These are phyloP conservation scores for Tadarida brasiliensis DNA, from an alignment of 2,797 vertebrate species.

Conservation along the genomic window DNA sequence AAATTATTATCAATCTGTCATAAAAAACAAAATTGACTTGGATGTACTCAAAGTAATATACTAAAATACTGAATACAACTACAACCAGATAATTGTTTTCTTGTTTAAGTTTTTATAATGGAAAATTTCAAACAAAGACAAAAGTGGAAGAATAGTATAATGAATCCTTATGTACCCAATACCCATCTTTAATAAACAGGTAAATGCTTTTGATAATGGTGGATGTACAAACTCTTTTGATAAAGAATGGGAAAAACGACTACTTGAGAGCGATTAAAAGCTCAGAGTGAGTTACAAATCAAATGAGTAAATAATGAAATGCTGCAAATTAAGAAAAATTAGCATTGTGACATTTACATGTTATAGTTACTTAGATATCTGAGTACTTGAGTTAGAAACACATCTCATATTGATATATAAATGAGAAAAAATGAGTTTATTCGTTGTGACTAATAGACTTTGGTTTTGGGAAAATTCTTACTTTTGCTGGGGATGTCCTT, in stretches of 20 bases:
- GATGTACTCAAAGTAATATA: background rate
- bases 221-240: background rate
- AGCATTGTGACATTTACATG: background rate
- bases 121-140: constrained; percentile 31
- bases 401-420: background rate
- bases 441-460: constrained; percentile 30
- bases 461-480: background rate
- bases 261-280: background rate
- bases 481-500: background rate
- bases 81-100: constrained; percentile 5
- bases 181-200: background rate
- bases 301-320: constrained; percentile 17
- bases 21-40: constrained; percentile 28
- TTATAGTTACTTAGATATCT: constrained; percentile 21
- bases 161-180: background rate
- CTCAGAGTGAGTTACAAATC: background rate
- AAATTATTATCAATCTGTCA: background rate
- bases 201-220: constrained; percentile 19
- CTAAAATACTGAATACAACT: background rate
- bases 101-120: background rate
- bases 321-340: background rate
- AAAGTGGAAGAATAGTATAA: constrained; percentile 10
- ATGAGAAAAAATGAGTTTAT: constrained; percentile 13
- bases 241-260: background rate
- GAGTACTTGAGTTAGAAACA: constrained; percentile 46